Evolutionary conservation across 2,113 vertebrate species (phyloP).

Genomic region (Sapajus apella): DNA sequence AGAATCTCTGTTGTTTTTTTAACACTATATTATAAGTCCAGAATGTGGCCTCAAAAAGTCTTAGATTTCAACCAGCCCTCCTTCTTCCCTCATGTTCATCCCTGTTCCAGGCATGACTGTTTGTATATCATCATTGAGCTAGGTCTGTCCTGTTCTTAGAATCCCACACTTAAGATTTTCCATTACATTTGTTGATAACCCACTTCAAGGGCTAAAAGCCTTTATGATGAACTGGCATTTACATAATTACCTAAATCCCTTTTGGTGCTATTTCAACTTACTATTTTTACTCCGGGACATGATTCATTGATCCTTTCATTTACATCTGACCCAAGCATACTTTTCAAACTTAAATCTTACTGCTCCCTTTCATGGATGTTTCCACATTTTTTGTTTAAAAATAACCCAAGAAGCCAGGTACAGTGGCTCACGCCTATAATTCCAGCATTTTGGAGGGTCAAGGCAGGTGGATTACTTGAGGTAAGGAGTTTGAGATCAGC

Average conservation of each 20-base stretch:
- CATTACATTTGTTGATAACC: not conserved
- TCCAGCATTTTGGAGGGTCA: not conserved
- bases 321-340: not conserved
- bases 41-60: not conserved
- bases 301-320: slow-evolving; percentile 17
- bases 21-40: not conserved
- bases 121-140: not conserved
- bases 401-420: not conserved
- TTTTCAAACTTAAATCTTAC: slow-evolving; percentile 42
- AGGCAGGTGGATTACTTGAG: not conserved
- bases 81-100: not conserved
- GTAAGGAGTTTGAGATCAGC: not conserved
- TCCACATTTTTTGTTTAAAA: slow-evolving; percentile 42
- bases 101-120: not conserved
- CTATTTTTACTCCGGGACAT: not conserved
- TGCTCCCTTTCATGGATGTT: not conserved
- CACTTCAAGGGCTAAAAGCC: not conserved
- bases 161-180: not conserved
- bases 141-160: not conserved
- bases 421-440: not conserved
- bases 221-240: not conserved
- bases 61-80: not conserved
- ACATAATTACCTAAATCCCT: not conserved
- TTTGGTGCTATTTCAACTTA: slow-evolving; percentile 33
- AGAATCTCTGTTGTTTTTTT: slow-evolving; percentile 6